These are phyloP conservation scores for Bombus confusus DNA, from an alignment of 1,140 invertebrate species.

Conservation along the genomic window DNA sequence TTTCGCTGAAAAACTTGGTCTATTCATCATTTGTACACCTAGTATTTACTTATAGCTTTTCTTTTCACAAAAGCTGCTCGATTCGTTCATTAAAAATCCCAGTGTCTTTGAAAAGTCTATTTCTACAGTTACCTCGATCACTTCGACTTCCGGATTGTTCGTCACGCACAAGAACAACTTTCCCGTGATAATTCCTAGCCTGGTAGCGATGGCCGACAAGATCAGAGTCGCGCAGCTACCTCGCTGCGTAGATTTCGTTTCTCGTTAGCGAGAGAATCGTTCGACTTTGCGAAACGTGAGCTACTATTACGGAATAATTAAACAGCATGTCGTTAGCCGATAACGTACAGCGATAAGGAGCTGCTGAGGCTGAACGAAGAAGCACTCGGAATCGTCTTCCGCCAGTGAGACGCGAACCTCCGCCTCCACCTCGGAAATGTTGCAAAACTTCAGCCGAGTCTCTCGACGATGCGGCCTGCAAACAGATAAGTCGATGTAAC, in stretches of 20 bases:
- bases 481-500: conserved; percentile 10
- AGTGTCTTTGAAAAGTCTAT: background rate
- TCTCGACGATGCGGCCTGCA: conserved; percentile 60
- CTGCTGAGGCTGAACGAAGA: conserved; percentile 53
- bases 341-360: conserved; percentile 60
- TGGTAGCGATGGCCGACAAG: conserved; percentile 60
- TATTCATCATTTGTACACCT: too few relatives aligned
- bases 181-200: conserved; percentile 57
- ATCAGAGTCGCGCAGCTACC: conserved; percentile 36
- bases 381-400: conserved; percentile 51
- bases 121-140: conserved; percentile 58
- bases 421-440: conserved; percentile 67
- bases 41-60: too few relatives aligned
- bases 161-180: conserved; percentile 64
- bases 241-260: conserved; percentile 32
- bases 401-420: conserved; percentile 58
- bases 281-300: background rate
- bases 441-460: conserved; percentile 67
- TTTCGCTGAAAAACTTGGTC: too few relatives aligned
- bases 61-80: background rate
- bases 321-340: background rate
- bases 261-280: background rate
- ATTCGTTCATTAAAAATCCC: background rate
- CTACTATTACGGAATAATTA: conserved; percentile 1
- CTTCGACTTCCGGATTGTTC: conserved; percentile 69